Percentiles rank a stretch among this genome's conserved stretches.
Conservation (phyloP, 2,888 invertebrate genomes). For the Tortrix viridana region DNA sequence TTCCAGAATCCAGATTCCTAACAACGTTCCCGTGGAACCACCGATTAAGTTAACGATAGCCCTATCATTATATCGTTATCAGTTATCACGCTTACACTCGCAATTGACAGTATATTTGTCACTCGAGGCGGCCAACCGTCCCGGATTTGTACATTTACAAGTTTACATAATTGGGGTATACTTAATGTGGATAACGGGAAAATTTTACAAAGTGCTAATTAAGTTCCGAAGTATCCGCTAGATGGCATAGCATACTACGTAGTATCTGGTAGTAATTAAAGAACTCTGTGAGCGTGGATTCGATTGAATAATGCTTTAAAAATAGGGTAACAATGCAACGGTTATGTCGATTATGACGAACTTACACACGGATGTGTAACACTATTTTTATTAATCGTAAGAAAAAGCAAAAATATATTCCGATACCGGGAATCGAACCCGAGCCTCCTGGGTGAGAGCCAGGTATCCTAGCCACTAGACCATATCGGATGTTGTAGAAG, state of each 20-base stretch:
- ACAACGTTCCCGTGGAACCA: too few relatives aligned
- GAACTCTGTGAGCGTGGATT: constrained; percentile 11
- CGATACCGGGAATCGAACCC: constrained; percentile 80
- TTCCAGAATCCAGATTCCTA: too few relatives aligned
- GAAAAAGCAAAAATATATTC: constrained; percentile 47
- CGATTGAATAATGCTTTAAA: constrained; percentile 33
- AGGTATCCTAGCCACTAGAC: constrained; percentile 79
- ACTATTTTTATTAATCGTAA: not conserved
- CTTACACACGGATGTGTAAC: not conserved
- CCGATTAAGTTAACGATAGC: too few relatives aligned
- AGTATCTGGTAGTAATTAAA: constrained; percentile 12
- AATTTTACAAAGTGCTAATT: too few relatives aligned
- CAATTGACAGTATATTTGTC: too few relatives aligned
- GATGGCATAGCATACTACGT: constrained; percentile 19
- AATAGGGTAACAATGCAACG: constrained; percentile 18
- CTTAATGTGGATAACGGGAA: constrained; percentile 3
- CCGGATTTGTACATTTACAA: too few relatives aligned
- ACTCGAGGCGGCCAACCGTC: too few relatives aligned
- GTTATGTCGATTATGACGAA: constrained; percentile 18
- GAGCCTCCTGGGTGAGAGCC: constrained; percentile 54
- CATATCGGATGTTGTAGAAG: constrained; percentile 58
- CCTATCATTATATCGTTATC: too few relatives aligned
- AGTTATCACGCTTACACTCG: too few relatives aligned
- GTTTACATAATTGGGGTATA: too few relatives aligned
- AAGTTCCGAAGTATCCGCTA: constrained; percentile 25